Conservation (phyloP, 2,888 invertebrate genomes). For the Phaonia tiefii region DNA sequence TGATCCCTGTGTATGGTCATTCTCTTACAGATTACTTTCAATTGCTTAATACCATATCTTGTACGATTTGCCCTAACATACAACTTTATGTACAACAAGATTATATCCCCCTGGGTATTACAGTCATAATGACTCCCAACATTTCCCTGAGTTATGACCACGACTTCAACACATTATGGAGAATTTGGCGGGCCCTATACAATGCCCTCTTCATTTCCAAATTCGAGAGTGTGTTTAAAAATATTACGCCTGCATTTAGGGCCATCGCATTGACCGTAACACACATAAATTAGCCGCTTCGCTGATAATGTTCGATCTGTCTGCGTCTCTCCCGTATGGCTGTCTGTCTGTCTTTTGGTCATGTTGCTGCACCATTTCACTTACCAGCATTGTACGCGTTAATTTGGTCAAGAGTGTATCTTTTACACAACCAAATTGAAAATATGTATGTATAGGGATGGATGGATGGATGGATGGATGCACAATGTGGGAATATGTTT, state of each 20-base stretch:
- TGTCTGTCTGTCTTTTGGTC: no score
- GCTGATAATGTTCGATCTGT: slow-evolving; percentile 62
- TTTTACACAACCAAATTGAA: slow-evolving; percentile 28
- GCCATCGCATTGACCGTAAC: slow-evolving; percentile 58
- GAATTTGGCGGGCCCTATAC: not conserved
- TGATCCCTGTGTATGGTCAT: no score
- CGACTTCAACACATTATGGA: slow-evolving; percentile 22
- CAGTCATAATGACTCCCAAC: slow-evolving; percentile 10
- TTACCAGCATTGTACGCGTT: slow-evolving; percentile 50
- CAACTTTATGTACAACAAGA: slow-evolving; percentile 35
- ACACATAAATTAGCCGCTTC: slow-evolving; percentile 68
- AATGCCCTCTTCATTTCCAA: not conserved
- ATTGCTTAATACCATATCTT: no score
- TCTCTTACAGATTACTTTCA: no score
- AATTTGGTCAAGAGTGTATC: slow-evolving; percentile 29
- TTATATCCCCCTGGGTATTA: slow-evolving; percentile 4
- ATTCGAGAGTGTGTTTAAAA: not conserved
- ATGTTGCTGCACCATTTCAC: slow-evolving; percentile 52
- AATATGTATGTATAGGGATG: slow-evolving; percentile 12
- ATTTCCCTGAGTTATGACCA: slow-evolving; percentile 34
- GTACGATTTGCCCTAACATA: no score
- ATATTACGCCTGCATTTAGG: slow-evolving; percentile 33
- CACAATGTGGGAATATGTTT: not conserved
- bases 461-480: slow-evolving; percentile 21
- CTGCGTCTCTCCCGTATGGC: not conserved